Evolutionary conservation across 2,888 invertebrate species (phyloP).

Genomic region (Caenorhabditis imperialis): DNA sequence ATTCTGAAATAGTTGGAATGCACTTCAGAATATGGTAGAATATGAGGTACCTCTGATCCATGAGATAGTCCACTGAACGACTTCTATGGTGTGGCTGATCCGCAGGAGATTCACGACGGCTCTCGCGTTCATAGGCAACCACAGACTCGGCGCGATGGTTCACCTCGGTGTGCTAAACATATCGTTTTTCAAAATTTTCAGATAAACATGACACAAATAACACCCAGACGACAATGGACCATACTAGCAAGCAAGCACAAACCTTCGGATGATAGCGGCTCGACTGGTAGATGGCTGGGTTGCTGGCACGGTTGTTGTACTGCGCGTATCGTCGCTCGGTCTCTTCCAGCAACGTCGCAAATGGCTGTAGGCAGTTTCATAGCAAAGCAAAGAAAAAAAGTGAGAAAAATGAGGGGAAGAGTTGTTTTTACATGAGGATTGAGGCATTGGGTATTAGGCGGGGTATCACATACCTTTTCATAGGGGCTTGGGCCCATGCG

Average conservation of each 20-base stretch:
- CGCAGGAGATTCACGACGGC: slow-evolving; percentile 64
- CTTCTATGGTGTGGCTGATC: slow-evolving; percentile 74
- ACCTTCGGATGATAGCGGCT: slow-evolving; percentile 43
- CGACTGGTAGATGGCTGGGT: slow-evolving; percentile 68
- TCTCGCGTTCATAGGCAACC: slow-evolving; percentile 65
- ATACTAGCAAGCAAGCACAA: slow-evolving; percentile 24
- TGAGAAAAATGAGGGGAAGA: neutral
- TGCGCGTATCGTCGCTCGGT: slow-evolving; percentile 74
- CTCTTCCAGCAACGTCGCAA: slow-evolving; percentile 74
- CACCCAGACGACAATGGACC: slow-evolving; percentile 3
- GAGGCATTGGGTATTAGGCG: neutral
- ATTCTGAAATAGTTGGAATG: slow-evolving; percentile 59
- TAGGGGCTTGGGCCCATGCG: slow-evolving; percentile 67
- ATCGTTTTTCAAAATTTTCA: neutral
- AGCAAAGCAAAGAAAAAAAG: slow-evolving; percentile 18
- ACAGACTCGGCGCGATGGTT: slow-evolving; percentile 64
- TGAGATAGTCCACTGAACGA: slow-evolving; percentile 77
- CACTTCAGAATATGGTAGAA: neutral
- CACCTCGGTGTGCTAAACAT: slow-evolving; percentile 51
- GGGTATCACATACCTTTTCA: slow-evolving; percentile 63
- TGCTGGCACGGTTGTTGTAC: slow-evolving; percentile 70
- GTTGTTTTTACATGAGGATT: slow-evolving; percentile 8
- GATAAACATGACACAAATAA: neutral
- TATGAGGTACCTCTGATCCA: slow-evolving; percentile 70
- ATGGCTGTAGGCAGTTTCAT: slow-evolving; percentile 69